Evolutionary conservation across 92 coral and sea anemone species (phyloP).

Genomic region (Epizoanthus illoricatus): DNA sequence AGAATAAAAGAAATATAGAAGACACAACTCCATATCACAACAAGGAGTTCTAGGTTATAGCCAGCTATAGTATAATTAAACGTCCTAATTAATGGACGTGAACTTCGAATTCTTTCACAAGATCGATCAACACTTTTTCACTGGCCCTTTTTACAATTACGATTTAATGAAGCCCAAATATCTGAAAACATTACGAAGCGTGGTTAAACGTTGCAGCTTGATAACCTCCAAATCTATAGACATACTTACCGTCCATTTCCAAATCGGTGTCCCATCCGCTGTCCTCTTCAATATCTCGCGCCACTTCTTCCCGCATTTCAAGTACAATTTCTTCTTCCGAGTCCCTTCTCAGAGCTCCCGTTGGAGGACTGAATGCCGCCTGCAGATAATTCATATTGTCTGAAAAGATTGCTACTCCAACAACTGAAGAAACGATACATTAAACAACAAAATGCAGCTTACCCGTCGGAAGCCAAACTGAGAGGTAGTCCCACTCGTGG

Average conservation of each 20-base stretch:
- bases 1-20: too few species aligned
- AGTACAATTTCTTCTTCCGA: constrained; percentile 65
- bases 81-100: too few species aligned
- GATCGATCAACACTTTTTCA: too few species aligned
- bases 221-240: too few species aligned
- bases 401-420: background rate
- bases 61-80: too few species aligned
- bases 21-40: too few species aligned
- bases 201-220: too few species aligned
- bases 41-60: too few species aligned
- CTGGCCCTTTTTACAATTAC: too few species aligned
- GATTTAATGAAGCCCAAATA: too few species aligned
- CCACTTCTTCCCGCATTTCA: constrained; percentile 58
- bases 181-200: too few species aligned
- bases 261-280: constrained; percentile 95
- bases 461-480: constrained; percentile 86
- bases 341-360: constrained; percentile 79
- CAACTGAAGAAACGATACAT: background rate
- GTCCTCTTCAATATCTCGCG: constrained; percentile 64
- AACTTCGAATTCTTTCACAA: too few species aligned
- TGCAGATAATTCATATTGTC: constrained; percentile 6
- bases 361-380: constrained; percentile 83
- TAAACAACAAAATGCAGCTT: background rate
- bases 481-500: constrained; percentile 56
- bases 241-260: constrained; percentile 82